Evolutionary conservation across 2,113 vertebrate genomes (phyloP).

Genomic region (Ceyx cyanopectus): DNA sequence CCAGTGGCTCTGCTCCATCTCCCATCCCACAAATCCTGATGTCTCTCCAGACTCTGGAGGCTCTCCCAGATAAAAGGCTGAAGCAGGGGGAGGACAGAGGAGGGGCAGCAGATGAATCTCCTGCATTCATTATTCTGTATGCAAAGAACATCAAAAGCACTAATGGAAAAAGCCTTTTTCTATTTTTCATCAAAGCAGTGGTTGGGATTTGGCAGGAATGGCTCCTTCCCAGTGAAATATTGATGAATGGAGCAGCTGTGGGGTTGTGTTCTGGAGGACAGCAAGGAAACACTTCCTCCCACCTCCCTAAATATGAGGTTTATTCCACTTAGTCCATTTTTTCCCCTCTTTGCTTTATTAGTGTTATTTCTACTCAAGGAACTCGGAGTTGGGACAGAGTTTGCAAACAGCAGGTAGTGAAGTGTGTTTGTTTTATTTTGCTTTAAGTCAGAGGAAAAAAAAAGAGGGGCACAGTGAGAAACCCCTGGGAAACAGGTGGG

Average conservation of each 20-base stretch:
- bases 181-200: slow-evolving; percentile 51
- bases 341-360: background rate
- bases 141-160: slow-evolving; percentile 59
- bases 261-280: background rate
- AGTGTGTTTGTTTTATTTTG: background rate
- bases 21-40: background rate
- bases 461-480: background rate
- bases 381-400: background rate
- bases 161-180: slow-evolving; percentile 42
- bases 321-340: background rate
- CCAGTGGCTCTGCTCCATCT: background rate
- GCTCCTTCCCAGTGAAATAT: background rate
- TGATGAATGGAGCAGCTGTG: slow-evolving; percentile 46
- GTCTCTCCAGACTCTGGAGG: background rate
- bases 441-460: background rate
- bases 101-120: background rate
- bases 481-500: background rate
- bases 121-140: background rate
- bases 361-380: background rate
- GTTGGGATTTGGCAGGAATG: slow-evolving; percentile 38
- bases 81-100: background rate
- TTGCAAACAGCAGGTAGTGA: background rate
- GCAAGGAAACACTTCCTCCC: background rate
- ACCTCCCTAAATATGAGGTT: background rate
- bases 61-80: background rate